Evolutionary conservation across 2,113 vertebrate species (phyloP).

Genomic region (Mellivora capensis): DNA sequence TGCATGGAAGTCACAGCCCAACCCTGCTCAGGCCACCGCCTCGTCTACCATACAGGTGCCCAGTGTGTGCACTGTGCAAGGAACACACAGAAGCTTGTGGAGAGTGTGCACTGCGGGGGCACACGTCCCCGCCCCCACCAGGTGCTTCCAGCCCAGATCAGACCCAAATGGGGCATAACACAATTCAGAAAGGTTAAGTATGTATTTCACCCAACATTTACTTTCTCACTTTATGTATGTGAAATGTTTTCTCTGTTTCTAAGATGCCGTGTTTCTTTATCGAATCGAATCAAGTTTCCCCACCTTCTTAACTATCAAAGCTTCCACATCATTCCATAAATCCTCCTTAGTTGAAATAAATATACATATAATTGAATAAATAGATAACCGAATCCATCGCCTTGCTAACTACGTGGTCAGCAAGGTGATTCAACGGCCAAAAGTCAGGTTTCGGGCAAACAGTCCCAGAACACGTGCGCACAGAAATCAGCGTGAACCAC

Average conservation of each 20-base stretch:
- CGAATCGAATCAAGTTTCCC: neutral
- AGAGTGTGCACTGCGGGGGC: neutral
- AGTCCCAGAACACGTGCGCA: rapidly evolving
- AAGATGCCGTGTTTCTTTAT: neutral
- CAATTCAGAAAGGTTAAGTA: neutral
- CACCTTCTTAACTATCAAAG: neutral
- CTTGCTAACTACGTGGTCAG: neutral
- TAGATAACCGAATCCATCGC: neutral
- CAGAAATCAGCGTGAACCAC: rapidly evolving
- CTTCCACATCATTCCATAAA: neutral
- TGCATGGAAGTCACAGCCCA: neutral
- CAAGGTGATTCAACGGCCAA: neutral
- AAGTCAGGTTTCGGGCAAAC: neutral
- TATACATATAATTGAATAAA: too few relatives aligned
- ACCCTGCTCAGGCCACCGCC: neutral
- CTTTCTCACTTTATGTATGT: neutral
- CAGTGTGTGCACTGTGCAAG: neutral
- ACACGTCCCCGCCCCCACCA: neutral
- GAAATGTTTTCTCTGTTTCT: neutral
- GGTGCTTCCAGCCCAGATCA: conserved; percentile 69
- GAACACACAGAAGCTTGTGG: neutral
- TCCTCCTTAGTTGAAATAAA: neutral
- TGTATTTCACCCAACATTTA: neutral
- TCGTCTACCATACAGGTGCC: neutral
- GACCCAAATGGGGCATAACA: neutral